Conservation (phyloP, 2,113 vertebrate genomes). For the Hippocampus mohnikei region DNA sequence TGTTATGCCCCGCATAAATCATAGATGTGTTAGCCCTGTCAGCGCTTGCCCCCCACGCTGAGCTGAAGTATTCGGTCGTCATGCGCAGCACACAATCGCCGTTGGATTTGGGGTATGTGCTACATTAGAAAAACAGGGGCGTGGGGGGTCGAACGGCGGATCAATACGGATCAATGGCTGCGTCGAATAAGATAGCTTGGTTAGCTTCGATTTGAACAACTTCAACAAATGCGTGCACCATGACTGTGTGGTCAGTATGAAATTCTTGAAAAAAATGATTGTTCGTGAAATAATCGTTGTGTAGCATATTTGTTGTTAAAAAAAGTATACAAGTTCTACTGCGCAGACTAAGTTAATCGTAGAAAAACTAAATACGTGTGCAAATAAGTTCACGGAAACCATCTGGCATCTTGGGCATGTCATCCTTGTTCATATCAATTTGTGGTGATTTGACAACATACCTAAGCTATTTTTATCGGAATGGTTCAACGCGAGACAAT, state of each 20-base stretch:
- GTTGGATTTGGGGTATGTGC: slow-evolving; percentile 7
- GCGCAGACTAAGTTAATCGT: too few species aligned
- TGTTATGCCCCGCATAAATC: slow-evolving; percentile 59
- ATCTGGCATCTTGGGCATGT: too few species aligned
- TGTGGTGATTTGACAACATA: background rate
- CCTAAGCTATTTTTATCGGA: background rate
- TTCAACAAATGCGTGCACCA: too few species aligned
- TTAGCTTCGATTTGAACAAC: background rate
- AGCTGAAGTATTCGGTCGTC: slow-evolving; percentile 36
- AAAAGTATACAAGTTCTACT: too few species aligned
- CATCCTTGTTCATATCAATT: background rate
- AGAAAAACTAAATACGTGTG: too few species aligned
- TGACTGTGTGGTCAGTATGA: background rate
- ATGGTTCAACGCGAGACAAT: too few species aligned
- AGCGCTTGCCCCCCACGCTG: background rate
- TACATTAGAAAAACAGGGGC: slow-evolving; percentile 9
- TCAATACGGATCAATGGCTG: slow-evolving; percentile 26
- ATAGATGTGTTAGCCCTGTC: slow-evolving; percentile 44
- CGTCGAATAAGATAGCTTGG: slow-evolving; percentile 17
- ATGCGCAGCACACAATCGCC: slow-evolving; percentile 20
- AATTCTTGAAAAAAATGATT: too few species aligned
- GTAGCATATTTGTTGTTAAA: too few species aligned
- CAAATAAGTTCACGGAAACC: too few species aligned
- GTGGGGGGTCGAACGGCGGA: background rate
- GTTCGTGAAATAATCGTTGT: too few species aligned